Evolutionary conservation across 2,113 vertebrate species (phyloP).

Genomic region (Anarrhichthys ocellatus): DNA sequence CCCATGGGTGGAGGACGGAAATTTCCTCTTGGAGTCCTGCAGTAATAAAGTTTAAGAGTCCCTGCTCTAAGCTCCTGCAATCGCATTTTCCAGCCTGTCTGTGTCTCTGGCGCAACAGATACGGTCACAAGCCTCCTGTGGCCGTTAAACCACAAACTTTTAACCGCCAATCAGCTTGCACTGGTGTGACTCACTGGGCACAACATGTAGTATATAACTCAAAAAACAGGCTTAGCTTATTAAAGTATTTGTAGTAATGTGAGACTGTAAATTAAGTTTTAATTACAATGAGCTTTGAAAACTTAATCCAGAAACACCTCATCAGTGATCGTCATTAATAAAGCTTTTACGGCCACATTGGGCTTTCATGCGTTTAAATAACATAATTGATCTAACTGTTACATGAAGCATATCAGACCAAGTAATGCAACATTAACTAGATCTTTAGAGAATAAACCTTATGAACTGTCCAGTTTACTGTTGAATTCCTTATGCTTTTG

Average conservation of each 20-base stretch:
- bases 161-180: constrained; percentile 20
- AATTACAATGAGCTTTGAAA: neutral
- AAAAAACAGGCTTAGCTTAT: neutral
- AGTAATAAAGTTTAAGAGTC: constrained; percentile 65
- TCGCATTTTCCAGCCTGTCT: constrained; percentile 32
- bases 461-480: neutral
- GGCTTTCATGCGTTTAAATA: neutral
- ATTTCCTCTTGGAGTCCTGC: constrained; percentile 45
- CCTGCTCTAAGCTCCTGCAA: constrained; percentile 47
- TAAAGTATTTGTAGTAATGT: neutral
- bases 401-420: neutral
- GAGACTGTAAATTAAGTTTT: neutral
- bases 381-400: neutral
- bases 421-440: neutral
- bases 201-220: neutral
- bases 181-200: constrained; percentile 3
- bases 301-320: neutral
- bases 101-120: constrained; percentile 65
- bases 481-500: neutral
- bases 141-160: constrained; percentile 71
- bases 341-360: neutral
- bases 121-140: constrained; percentile 51
- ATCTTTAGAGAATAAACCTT: neutral
- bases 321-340: neutral
- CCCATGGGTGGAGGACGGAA: constrained; percentile 28